Evolutionary conservation across 1,140 invertebrate genomes (phyloP), one percentile per base, ranked within the genome.

Genomic region (Dinoponera quadriceps): DNA sequence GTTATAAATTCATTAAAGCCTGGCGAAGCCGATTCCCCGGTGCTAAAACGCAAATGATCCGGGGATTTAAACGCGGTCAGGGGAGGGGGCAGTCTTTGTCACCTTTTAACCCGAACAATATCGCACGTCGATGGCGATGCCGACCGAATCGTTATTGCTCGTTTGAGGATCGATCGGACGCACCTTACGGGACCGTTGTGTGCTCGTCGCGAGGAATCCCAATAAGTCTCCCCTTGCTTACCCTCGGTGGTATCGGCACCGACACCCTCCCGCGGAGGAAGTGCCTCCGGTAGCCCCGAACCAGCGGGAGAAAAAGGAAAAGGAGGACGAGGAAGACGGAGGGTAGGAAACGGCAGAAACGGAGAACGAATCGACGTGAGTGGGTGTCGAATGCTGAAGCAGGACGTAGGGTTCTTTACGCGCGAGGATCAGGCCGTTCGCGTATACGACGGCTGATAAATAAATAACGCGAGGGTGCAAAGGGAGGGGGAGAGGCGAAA

Each of bases 361-460:
- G 48, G n/a, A 25, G 18, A 48, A 20, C 20, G 65, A 84, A 68
- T 66, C 72, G 51, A 33, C n/a, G 55, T 57, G 33, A 73, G 66
- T 82, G 22, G 38, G 20, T 44, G 65, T 25, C 59, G 69, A 80
- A 80, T 71, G 33, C 22, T 62, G 25, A 65, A 62, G 29, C 60
- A 75, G 63, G 20, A 44, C 78, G 72, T 68, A 69, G 33, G 51
- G n/a, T 82, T 68, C 72, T 88, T 83, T 83, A 63, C 72, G 27
- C 27, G 73, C 49, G 73, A 60, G 82, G 51, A 74, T 49, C 60
- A 74, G 63, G 14, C 51, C 22, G 55, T 65, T 51, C 65, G 80
- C 75, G 83, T 87, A 78, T 11, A 82, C 85, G 51, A 74, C 55
- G 83, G 83, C 84, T 89, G 89, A 90, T 92, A 93, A 92, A 93